These are phyloP conservation scores for Dicentrarchus labrax DNA, from an alignment of 2,113 vertebrate genomes.

Conservation along the genomic window DNA sequence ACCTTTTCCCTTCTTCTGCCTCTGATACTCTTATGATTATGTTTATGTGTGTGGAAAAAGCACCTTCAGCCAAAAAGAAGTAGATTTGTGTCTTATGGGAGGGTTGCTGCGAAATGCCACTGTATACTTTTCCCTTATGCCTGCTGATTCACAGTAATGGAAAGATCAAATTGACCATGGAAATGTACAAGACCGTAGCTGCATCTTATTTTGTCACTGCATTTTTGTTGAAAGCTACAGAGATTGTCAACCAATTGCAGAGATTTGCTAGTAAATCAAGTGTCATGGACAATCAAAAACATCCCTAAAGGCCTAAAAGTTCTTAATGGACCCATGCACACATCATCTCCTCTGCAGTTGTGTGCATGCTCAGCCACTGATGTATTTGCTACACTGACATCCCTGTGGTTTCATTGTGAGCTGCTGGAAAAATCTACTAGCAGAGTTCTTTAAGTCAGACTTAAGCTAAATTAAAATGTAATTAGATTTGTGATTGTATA, in stretches of 20 bases:
- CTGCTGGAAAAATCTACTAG: background rate
- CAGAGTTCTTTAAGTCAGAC: background rate
- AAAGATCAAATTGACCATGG: conserved; percentile 57
- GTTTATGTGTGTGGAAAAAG: conserved; percentile 54
- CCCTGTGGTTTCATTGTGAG: background rate
- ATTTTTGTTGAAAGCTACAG: conserved; percentile 51
- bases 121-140: conserved; percentile 16
- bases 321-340: background rate
- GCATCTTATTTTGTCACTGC: conserved; percentile 36
- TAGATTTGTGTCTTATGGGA: conserved; percentile 38
- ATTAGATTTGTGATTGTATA: background rate
- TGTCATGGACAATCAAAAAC: conserved; percentile 41
- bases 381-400: background rate
- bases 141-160: conserved; percentile 54
- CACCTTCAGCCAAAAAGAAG: conserved; percentile 40
- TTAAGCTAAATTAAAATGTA: background rate
- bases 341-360: conserved; percentile 20
- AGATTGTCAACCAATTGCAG: conserved; percentile 9
- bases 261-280: conserved; percentile 21
- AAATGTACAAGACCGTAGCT: conserved; percentile 28
- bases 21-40: conserved; percentile 46
- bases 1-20: conserved; percentile 25
- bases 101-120: conserved; percentile 16
- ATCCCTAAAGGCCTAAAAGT: conserved; percentile 14
- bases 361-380: background rate